Conservation (phyloP, 2,888 invertebrate genomes). For the Drosophila mayaguana region DNA sequence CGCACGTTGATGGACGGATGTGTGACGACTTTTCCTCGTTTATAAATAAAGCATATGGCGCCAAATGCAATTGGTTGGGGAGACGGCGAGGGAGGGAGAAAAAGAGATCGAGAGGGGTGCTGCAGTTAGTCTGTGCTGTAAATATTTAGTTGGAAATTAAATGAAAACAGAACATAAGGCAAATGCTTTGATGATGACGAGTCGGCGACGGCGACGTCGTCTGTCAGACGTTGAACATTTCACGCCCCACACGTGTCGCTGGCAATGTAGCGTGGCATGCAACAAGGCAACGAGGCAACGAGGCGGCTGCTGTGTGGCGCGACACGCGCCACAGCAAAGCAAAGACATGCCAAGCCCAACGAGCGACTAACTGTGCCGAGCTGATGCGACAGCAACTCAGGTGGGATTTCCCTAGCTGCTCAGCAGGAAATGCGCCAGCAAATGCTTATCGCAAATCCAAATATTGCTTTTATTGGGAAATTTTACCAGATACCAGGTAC, state of each 20-base stretch:
- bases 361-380: background rate
- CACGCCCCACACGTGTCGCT: constrained; percentile 71
- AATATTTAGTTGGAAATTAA: constrained; percentile 67
- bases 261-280: constrained; percentile 55
- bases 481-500: constrained; percentile 1
- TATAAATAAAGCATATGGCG: constrained; percentile 74
- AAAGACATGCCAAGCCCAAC: constrained; percentile 7
- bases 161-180: constrained; percentile 33
- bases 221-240: constrained; percentile 41
- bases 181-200: constrained; percentile 55
- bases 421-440: constrained; percentile 34
- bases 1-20: constrained; percentile 74
- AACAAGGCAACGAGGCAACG: constrained; percentile 1
- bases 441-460: constrained; percentile 49
- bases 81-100: background rate
- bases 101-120: background rate
- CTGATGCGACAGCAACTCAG: constrained; percentile 5
- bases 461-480: background rate
- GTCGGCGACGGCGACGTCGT: constrained; percentile 5
- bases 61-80: constrained; percentile 63
- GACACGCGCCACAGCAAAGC: constrained; percentile 31
- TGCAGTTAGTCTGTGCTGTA: constrained; percentile 11
- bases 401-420: constrained; percentile 2
- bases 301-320: constrained; percentile 19
- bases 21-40: constrained; percentile 74